Evolutionary conservation across 2,797 vertebrate genomes (phyloP).

Genomic region (Sandelia bainsii): DNA sequence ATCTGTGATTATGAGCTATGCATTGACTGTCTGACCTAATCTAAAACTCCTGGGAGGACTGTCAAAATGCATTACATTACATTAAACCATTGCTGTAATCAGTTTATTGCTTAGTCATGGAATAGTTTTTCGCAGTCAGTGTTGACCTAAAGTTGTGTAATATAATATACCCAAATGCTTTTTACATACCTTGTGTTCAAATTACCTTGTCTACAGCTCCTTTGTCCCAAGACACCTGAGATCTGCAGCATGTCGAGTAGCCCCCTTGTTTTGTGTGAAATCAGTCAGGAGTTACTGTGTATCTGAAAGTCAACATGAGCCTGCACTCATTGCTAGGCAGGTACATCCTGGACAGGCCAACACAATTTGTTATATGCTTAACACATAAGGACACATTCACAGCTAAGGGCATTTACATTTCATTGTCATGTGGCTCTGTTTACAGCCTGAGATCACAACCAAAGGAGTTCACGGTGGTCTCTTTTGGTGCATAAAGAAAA

Average conservation of each 20-base stretch:
- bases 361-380: not conserved
- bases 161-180: not conserved
- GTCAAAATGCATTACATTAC: not conserved
- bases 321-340: not conserved
- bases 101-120: not conserved
- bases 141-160: not conserved
- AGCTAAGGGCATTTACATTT: slow-evolving; percentile 27
- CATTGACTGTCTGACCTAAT: slow-evolving; percentile 18
- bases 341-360: not conserved
- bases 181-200: slow-evolving; percentile 23
- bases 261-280: slow-evolving; percentile 46
- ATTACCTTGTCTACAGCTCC: slow-evolving; percentile 24
- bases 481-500: slow-evolving; percentile 19
- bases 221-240: slow-evolving; percentile 50
- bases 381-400: slow-evolving; percentile 11
- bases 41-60: slow-evolving; percentile 5
- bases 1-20: too few species aligned
- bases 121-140: not conserved
- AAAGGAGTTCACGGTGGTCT: slow-evolving; percentile 27
- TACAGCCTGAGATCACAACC: slow-evolving; percentile 15
- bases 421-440: slow-evolving; percentile 18
- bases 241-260: slow-evolving; percentile 26
- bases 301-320: slow-evolving; percentile 10
- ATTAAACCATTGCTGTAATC: not conserved
- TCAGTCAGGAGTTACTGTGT: slow-evolving; percentile 26